These are phyloP conservation scores for Anodontia alba DNA, from an alignment of 2,888 invertebrate species.

Conservation along the genomic window DNA sequence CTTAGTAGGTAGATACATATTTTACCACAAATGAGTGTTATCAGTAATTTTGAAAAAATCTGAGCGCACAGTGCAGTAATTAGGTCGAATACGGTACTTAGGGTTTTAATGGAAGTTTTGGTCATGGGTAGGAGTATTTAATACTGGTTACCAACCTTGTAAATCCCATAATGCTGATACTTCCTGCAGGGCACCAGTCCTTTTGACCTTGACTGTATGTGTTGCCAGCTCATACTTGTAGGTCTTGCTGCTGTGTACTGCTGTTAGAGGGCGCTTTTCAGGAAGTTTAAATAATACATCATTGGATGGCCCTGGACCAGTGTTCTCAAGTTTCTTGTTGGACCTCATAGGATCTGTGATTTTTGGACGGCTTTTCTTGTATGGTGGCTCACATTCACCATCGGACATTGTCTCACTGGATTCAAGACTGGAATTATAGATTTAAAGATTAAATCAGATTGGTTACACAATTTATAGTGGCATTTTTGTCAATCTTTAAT, in stretches of 20 bases:
- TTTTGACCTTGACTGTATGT: constrained; percentile 87
- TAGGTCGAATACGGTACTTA: too few relatives aligned
- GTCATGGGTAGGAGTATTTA: too few relatives aligned
- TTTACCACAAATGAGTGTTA: too few relatives aligned
- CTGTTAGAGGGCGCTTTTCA: constrained; percentile 70
- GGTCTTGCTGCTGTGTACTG: constrained; percentile 59
- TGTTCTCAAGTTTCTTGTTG: constrained; percentile 62
- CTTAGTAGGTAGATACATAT: too few relatives aligned
- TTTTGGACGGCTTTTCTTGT: constrained; percentile 74
- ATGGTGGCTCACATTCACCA: constrained; percentile 73
- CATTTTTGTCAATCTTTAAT: too few relatives aligned
- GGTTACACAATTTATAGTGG: too few relatives aligned
- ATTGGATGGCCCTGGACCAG: constrained; percentile 62
- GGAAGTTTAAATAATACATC: constrained; percentile 77
- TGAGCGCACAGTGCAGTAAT: too few relatives aligned
- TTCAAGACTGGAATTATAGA: constrained; percentile 43
- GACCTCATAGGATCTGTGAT: constrained; percentile 70
- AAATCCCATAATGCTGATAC: constrained; percentile 87
- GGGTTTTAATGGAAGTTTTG: too few relatives aligned
- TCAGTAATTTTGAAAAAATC: too few relatives aligned
- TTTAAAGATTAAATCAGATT: too few relatives aligned
- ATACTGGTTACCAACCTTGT: constrained; percentile 74
- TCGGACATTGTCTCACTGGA: constrained; percentile 44
- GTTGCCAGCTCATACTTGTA: constrained; percentile 86
- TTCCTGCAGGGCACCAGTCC: constrained; percentile 87